Conservation (phyloP, 2,888 invertebrate species). For the Ypsolopha scabrella region DNA sequence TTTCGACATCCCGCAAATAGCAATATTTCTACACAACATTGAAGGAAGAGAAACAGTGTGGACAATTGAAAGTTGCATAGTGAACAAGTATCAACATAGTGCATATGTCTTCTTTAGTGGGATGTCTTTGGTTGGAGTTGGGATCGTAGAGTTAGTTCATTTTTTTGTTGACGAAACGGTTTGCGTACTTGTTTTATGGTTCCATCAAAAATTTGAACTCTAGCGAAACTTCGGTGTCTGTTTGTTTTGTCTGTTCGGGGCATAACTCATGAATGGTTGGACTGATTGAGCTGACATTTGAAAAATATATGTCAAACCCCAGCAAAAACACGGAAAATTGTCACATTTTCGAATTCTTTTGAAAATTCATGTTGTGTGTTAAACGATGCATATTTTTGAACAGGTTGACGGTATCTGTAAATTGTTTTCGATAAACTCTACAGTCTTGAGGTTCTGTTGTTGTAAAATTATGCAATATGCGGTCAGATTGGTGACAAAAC, state of each 20-base stretch:
- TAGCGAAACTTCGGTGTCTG: not conserved
- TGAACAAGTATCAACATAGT: slow-evolving; percentile 21
- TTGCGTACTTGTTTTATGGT: not conserved
- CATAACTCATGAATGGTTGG: too few species aligned
- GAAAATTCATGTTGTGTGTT: too few species aligned
- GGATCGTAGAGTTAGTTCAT: slow-evolving; percentile 42
- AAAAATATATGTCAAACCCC: too few species aligned
- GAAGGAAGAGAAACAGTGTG: slow-evolving; percentile 39
- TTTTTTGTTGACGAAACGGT: not conserved
- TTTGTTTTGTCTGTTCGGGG: not conserved
- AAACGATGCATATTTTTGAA: too few species aligned
- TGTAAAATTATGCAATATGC: too few species aligned
- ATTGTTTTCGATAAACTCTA: too few species aligned
- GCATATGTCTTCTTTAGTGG: slow-evolving; percentile 43
- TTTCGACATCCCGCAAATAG: slow-evolving; percentile 43
- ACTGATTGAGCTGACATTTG: too few species aligned
- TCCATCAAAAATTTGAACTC: not conserved
- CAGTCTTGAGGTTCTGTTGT: too few species aligned
- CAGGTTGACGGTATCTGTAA: too few species aligned
- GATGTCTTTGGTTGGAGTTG: slow-evolving; percentile 36
- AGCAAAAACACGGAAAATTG: too few species aligned
- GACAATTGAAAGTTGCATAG: slow-evolving; percentile 35
- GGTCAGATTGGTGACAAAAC: too few species aligned
- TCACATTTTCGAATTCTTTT: too few species aligned
- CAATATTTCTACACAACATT: slow-evolving; percentile 29